Conservation (phyloP, 2,797 vertebrate genomes). For the Gobio occitaniae region DNA sequence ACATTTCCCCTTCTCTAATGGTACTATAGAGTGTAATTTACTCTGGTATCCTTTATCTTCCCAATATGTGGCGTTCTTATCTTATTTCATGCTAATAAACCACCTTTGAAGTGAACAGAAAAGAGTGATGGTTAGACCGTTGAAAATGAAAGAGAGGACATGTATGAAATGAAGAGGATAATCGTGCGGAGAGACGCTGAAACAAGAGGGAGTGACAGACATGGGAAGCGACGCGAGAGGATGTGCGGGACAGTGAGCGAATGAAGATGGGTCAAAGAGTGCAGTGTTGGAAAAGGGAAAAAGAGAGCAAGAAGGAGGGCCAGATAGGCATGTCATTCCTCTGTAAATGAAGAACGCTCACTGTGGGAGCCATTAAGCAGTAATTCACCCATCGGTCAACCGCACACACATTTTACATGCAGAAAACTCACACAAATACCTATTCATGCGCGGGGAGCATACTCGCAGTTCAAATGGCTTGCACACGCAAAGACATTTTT, state of each 20-base stretch:
- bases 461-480: conserved; percentile 48
- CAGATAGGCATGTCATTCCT: conserved; percentile 51
- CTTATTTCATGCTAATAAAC: conserved; percentile 22
- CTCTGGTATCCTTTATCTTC: neutral
- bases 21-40: conserved; percentile 15
- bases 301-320: conserved; percentile 24
- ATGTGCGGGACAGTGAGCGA: conserved; percentile 60
- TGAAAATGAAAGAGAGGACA: conserved; percentile 33
- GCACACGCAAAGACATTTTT: neutral
- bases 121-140: conserved; percentile 39
- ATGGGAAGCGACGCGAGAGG: conserved; percentile 51
- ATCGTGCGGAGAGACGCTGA: neutral
- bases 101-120: neutral
- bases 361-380: conserved; percentile 53
- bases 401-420: conserved; percentile 32
- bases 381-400: conserved; percentile 49
- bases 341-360: conserved; percentile 57
- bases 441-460: conserved; percentile 52
- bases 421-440: conserved; percentile 45
- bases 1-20: conserved; percentile 1
- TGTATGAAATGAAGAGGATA: conserved; percentile 10
- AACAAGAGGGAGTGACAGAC: conserved; percentile 21
- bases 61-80: neutral
- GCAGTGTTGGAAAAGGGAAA: conserved; percentile 38
- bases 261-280: conserved; percentile 55